A percentile compares a stretch with the other conserved stretches of the same genome.
phyloP scores from a whole-genome alignment of 1,140 invertebrate genomes.

The Trichogramma pretiosum region DNA sequence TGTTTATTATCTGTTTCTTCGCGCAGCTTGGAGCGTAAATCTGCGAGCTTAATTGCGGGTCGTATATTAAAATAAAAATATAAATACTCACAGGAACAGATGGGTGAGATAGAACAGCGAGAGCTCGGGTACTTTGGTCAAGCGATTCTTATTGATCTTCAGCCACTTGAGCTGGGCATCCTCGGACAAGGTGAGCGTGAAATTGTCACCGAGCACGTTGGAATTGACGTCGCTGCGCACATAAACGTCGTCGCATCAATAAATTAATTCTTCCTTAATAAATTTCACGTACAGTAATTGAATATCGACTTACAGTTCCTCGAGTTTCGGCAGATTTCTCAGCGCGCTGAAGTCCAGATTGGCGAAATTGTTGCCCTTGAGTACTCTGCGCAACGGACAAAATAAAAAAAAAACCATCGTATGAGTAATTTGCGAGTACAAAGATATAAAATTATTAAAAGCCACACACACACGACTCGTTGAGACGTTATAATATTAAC shows the following conservation, averaged over 20 bases:
- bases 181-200: slow-evolving; percentile 33
- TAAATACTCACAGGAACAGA: slow-evolving; percentile 35
- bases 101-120: slow-evolving; percentile 32
- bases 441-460: no score
- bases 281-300: not conserved
- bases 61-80: no score
- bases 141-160: slow-evolving; percentile 37
- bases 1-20: no score
- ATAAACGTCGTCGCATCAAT: not conserved
- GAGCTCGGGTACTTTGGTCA: slow-evolving; percentile 34
- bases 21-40: no score
- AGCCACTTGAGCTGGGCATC: slow-evolving; percentile 42
- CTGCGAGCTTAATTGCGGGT: no score
- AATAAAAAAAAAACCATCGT: slow-evolving; percentile 6
- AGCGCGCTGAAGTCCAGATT: slow-evolving; percentile 32
- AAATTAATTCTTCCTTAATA: not conserved
- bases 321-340: slow-evolving; percentile 29
- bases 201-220: slow-evolving; percentile 38
- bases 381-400: no score
- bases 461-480: no score
- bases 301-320: slow-evolving; percentile 31
- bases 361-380: slow-evolving; percentile 35
- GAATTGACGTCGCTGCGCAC: slow-evolving; percentile 34
- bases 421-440: slow-evolving; percentile 1
- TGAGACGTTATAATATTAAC: no score